A percentile compares a stretch with the other conserved stretches of the same genome.
These are phyloP conservation scores for Pandion haliaetus DNA, from an alignment of 2,113 vertebrate species.

Conservation along the genomic window DNA sequence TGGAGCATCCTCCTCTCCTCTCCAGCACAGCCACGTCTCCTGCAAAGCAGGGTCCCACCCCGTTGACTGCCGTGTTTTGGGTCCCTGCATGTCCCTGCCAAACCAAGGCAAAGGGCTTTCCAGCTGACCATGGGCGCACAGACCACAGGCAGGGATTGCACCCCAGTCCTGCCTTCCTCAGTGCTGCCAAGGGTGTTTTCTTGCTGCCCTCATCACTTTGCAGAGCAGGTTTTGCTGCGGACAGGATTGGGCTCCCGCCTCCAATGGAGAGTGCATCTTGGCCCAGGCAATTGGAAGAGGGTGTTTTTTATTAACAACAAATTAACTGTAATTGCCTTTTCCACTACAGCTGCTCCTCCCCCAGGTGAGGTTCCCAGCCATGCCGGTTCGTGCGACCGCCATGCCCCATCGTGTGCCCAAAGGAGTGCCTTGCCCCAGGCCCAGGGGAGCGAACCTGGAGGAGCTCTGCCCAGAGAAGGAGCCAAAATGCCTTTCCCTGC, in stretches of 20 bases:
- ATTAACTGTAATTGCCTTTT: conserved; percentile 27
- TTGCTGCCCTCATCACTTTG: neutral
- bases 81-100: neutral
- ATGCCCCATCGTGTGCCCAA: neutral
- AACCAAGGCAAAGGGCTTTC: neutral
- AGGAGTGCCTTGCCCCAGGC: neutral
- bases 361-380: neutral
- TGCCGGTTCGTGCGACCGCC: neutral
- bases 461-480: neutral
- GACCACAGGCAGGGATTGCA: neutral
- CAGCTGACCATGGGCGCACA: fast-evolving
- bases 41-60: neutral
- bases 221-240: neutral
- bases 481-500: neutral
- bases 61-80: neutral
- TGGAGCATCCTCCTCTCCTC: neutral
- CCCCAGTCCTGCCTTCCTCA: neutral
- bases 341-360: neutral
- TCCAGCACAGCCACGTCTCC: neutral
- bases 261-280: neutral
- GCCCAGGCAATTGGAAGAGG: conserved; percentile 10
- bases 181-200: neutral
- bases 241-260: neutral
- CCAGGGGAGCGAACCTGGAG: neutral
- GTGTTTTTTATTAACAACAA: conserved; percentile 49